phyloP scores from a whole-genome alignment of 2,797 vertebrate species.

The Todus mexicanus region DNA sequence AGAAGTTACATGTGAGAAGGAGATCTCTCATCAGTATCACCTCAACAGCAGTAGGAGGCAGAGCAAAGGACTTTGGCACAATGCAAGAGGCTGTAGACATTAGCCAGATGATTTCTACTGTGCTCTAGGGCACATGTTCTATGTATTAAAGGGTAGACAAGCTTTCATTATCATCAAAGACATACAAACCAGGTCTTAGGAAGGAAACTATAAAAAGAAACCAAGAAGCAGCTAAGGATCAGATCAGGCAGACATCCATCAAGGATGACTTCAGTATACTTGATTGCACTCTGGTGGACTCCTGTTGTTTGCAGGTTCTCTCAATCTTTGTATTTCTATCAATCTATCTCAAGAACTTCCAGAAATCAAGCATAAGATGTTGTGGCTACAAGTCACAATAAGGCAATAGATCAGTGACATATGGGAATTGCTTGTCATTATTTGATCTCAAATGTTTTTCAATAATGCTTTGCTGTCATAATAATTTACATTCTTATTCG shows the following conservation, averaged over 20 bases:
- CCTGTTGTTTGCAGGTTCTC: neutral
- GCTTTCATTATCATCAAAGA: neutral
- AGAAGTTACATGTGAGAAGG: neutral
- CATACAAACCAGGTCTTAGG: neutral
- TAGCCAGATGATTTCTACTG: neutral
- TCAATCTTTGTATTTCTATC: neutral
- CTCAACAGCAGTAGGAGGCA: neutral
- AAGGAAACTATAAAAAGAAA: neutral
- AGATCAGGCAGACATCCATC: neutral
- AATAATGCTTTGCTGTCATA: neutral
- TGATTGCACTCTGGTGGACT: neutral
- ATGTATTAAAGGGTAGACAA: neutral
- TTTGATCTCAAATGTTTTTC: conserved; percentile 1
- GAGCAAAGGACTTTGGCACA: neutral
- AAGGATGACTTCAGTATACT: neutral
- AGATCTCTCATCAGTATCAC: neutral
- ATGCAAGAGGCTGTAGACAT: neutral
- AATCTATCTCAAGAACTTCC: neutral
- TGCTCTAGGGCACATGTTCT: rapidly evolving
- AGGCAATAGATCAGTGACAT: neutral
- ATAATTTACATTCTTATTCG: conserved; percentile 30
- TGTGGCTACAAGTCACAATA: neutral
- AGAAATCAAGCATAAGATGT: neutral
- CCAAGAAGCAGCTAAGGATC: neutral
- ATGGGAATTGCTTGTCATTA: neutral